Base-by-base conservation (phyloP, 2,113 vertebrate species). In the Lonchura striata region DNA sequence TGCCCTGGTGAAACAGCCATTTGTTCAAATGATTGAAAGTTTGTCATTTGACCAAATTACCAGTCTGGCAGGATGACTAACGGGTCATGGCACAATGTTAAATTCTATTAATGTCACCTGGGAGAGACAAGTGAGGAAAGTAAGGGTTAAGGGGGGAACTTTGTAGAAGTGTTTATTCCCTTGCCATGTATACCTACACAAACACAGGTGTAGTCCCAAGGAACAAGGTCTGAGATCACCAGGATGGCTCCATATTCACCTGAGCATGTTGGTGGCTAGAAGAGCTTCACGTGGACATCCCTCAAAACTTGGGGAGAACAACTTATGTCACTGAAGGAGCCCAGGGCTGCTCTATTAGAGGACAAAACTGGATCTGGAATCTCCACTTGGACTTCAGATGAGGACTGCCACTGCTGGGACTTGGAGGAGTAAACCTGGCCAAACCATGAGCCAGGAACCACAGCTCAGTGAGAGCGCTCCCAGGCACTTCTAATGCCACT, bases 41-140 rank as follows among this genome's bases (percentile, higher is more conserved):
- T 97, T 97, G 94, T 96, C 97, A 87, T 97, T 97, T 93, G 82
- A 76, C 90, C 95, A 94, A 97, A 97, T 97, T 95, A 94, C 95
- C 53, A 78, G 74, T 61, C 78, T 96, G 96, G 84, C 95, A 97
- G 95, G 53, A 97, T 96, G 95, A 97, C 71, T 95, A 96, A 96
- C 27, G 33, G 70, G 78, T 97, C 93, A 61, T 94, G 88, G 63
- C 92, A 91, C 90, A 87, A 71, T 69, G 90, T 94, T 96, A 94
- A 88, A 93, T 95, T 93, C 87, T 78, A 93, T 95, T 95, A 92
- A 85, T 94, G 92, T 96, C 79, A 92, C 70, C 64, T 8, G 6
- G 65, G 75, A 87, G 47, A 95, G 75, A 90, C 82, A 82, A 75
- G 86, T 86, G 60, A 95, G 93, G 59, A 96, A 95, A 89, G 70